Percentiles rank a stretch among this genome's conserved stretches.
Conservation (phyloP, 2,113 vertebrate genomes). For the Camelus bactrianus region DNA sequence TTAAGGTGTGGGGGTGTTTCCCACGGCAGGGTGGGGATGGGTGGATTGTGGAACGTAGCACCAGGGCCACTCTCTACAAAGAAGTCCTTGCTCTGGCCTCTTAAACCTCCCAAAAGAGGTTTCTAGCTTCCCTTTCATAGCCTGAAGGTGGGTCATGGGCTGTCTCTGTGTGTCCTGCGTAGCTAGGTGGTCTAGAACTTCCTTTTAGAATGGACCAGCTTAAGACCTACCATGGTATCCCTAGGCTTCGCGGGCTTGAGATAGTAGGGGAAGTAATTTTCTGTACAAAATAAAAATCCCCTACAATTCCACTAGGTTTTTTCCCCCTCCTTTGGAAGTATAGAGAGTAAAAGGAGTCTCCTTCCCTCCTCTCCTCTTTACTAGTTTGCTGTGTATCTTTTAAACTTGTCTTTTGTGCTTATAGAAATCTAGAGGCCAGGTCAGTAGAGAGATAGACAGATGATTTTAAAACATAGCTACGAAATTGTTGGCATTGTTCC, state of each 20-base stretch:
- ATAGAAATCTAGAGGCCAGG: not conserved
- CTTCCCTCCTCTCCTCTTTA: not conserved
- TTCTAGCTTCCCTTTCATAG: not conserved
- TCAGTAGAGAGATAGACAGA: not conserved
- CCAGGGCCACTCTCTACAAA: not conserved
- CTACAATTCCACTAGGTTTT: not conserved
- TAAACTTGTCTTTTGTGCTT: not conserved
- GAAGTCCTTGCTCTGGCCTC: not conserved
- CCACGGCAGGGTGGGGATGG: not conserved
- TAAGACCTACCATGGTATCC: no score
- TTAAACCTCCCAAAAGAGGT: not conserved
- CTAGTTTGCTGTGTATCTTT: not conserved
- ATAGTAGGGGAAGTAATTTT: constrained; percentile 7
- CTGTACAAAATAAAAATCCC: constrained; percentile 11
- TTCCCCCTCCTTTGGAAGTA: not conserved
- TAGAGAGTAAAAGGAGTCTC: not conserved
- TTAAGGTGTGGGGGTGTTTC: not conserved
- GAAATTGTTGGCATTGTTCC: not conserved
- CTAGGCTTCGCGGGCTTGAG: not conserved
- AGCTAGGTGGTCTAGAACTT: not conserved
- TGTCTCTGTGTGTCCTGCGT: not conserved
- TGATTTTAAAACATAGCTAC: not conserved
- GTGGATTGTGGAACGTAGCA: not conserved
- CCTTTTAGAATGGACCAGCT: not conserved
- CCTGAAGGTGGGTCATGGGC: not conserved